Evolutionary conservation across 2,888 invertebrate genomes (phyloP).

Genomic region (Thymelicus sylvestris): DNA sequence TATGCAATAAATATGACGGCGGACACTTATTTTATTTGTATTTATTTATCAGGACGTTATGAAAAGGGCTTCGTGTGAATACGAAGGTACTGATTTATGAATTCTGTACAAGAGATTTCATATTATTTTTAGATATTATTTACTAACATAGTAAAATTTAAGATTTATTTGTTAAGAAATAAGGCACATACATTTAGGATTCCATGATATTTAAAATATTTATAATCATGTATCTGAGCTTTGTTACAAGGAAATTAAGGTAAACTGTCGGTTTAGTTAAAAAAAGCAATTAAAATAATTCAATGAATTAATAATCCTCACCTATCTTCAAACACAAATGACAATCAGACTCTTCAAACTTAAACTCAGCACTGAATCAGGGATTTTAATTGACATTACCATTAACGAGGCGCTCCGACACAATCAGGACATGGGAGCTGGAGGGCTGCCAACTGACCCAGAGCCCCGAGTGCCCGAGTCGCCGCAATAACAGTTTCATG

Average conservation of each 20-base stretch:
- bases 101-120: no score
- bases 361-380: background rate
- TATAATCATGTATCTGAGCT: no score
- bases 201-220: no score
- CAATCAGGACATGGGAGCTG: constrained; percentile 45
- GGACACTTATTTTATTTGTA: background rate
- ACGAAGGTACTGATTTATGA: no score
- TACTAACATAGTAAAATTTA: no score
- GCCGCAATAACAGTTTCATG: constrained; percentile 39
- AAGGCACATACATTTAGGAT: no score
- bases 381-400: constrained; percentile 10
- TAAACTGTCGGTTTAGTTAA: no score
- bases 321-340: constrained; percentile 1
- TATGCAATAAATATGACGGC: background rate
- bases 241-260: no score
- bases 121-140: no score
- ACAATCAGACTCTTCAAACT: background rate
- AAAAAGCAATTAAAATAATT: background rate
- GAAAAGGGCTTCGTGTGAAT: no score
- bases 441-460: constrained; percentile 42
- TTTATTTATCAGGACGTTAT: no score
- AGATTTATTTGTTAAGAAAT: no score
- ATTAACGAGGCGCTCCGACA: constrained; percentile 16
- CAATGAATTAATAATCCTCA: background rate
- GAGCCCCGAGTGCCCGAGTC: background rate